Evolutionary conservation across 2,888 invertebrate genomes (phyloP).

Genomic region (Penaeus monodon): DNA sequence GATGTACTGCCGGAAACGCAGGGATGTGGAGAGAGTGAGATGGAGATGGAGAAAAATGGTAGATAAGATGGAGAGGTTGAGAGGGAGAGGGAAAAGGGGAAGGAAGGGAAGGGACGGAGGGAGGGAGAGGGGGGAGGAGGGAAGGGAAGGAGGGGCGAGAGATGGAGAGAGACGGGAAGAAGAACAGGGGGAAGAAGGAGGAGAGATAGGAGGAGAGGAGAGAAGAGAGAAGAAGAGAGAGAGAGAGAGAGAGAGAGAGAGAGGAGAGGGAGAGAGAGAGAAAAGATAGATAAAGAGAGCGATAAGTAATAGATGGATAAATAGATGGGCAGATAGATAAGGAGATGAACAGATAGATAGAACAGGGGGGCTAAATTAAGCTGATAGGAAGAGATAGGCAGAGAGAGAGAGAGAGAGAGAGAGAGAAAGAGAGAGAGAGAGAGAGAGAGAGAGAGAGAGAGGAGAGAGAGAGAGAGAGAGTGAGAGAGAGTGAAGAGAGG

Average conservation of each 20-base stretch:
- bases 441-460: slow-evolving; percentile 7
- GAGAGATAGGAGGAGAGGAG: not conserved
- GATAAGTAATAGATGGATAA: not conserved
- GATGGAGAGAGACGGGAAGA: not conserved
- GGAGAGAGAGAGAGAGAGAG: not conserved
- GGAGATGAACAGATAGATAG: not conserved
- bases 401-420: not conserved
- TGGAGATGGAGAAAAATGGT: too few species aligned
- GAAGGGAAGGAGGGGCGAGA: not conserved
- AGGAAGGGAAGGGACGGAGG: not conserved
- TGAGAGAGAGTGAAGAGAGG: not conserved
- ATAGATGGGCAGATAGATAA: not conserved
- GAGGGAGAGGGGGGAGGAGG: not conserved
- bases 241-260: not conserved
- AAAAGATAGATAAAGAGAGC: not conserved
- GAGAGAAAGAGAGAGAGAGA: not conserved
- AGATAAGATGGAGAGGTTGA: too few species aligned
- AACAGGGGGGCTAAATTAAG: not conserved
- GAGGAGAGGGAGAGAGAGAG: not conserved
- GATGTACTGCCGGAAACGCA: too few species aligned
- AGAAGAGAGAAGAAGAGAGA: not conserved
- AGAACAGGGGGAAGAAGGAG: too few species aligned
- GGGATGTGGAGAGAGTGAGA: too few species aligned
- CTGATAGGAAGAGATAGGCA: not conserved
- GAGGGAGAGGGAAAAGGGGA: too few species aligned